Evolutionary conservation across 2,797 vertebrate species (phyloP), one percentile per base, ranked within the genome.

Genomic region (Varecia variegata): DNA sequence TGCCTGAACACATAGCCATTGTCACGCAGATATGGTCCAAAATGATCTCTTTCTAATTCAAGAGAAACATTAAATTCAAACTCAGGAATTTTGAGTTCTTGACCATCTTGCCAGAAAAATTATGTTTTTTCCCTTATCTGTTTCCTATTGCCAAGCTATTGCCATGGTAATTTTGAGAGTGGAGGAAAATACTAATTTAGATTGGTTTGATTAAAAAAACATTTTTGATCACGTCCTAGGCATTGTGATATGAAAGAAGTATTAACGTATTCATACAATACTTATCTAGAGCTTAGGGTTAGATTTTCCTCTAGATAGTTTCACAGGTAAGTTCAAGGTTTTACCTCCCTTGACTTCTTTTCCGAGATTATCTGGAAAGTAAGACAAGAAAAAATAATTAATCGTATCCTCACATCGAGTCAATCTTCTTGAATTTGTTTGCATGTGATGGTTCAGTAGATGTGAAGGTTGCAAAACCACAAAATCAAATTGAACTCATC

Each of bases 401-500:
- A 17, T 21, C 45, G 5, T 25, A 35, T 47, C 47, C 40, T 94
- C 18, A 17, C 18, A 23, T 21, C 45, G 35, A 32, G 13, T 85
- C 60, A 45, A 4, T 71, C 40, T 45, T 68, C 58, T 71, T 82
- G 3, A 30, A 35, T 73, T 35, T 40, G 43, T 81, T 85, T 97
- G 45, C 30, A 71, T 35, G 13, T 47, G 35, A 30, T 81, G 20
- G 40, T 88, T 93, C 25, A 25, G 47, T 65, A 35, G 52, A 77
- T 23, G 25, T 17, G n/a, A 79, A 71, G 5, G 18, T 15, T 77
- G 45, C 14, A 40, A 65, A 50, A 94, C 21, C 25, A 5, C 0
- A 62, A 77, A 21, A 88, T 54, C 92, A 93, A 97, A 93, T 70
- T 91, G 86, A 88, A 91, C 77, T 81, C 13, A 52, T 35, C 84